Conservation (phyloP, 2,888 invertebrate species). For the Eutolmus rufibarbis region DNA sequence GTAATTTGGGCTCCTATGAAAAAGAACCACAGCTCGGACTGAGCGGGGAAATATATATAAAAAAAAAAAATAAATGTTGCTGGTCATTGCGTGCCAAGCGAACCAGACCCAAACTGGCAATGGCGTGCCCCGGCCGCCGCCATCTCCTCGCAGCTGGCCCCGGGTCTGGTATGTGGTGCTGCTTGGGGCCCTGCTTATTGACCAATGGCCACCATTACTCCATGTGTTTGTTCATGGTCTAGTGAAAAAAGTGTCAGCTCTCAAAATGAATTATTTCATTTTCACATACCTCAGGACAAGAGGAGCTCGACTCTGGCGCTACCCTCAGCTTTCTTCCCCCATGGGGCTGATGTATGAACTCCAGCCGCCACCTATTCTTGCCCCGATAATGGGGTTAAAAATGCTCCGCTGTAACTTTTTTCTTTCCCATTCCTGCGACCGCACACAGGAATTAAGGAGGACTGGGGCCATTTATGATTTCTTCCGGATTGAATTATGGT, state of each 20-base stretch:
- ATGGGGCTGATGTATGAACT: constrained; percentile 31
- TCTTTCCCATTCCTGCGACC: background rate
- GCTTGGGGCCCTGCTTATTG: background rate
- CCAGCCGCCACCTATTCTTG: background rate
- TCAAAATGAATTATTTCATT: constrained; percentile 45
- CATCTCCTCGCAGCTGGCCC: background rate
- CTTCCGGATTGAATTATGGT: background rate
- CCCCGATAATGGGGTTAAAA: constrained; percentile 31
- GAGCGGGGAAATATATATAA: background rate
- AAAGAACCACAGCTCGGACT: background rate
- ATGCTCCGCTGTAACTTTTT: constrained; percentile 18
- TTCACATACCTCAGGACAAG: constrained; percentile 23
- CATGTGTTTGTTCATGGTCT: constrained; percentile 33
- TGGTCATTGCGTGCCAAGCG: constrained; percentile 41
- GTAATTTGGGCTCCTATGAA: constrained; percentile 16
- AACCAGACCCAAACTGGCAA: background rate
- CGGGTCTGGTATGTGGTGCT: background rate
- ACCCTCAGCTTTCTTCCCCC: background rate
- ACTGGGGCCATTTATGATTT: constrained; percentile 17
- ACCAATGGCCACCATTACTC: background rate
- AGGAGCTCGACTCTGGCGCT: background rate
- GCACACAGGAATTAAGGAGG: background rate
- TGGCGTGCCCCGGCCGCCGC: background rate
- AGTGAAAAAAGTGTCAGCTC: constrained; percentile 46
- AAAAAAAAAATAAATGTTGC: constrained; percentile 1